phyloP scores from a whole-genome alignment of 2,113 vertebrate genomes.

The Cercopithecus mona region DNA sequence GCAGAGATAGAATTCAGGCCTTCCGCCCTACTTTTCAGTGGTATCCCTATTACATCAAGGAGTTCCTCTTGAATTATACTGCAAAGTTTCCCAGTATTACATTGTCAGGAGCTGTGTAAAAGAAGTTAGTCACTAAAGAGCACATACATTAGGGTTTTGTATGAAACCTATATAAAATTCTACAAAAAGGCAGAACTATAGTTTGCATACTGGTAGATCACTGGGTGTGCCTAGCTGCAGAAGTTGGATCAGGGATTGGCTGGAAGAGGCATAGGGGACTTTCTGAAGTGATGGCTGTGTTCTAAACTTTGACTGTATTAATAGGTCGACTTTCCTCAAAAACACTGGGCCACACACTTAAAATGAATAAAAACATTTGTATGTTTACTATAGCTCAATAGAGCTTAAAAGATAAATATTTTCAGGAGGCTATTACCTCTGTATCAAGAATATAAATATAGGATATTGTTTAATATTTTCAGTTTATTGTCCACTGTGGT shows the following conservation, averaged over 20 bases:
- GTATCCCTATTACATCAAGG: background rate
- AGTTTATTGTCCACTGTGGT: background rate
- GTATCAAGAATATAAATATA: background rate
- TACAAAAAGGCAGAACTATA: background rate
- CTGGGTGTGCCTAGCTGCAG: background rate
- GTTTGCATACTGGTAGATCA: background rate
- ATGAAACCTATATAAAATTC: background rate
- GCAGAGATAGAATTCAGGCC: background rate
- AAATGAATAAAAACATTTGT: background rate
- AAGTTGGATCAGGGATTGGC: rapidly evolving
- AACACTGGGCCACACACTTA: background rate
- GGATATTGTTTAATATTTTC: background rate
- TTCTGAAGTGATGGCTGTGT: background rate
- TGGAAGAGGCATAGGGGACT: background rate
- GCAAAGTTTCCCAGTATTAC: background rate
- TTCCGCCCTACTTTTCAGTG: background rate
- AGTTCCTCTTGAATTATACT: background rate
- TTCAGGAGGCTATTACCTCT: background rate
- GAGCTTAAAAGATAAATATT: background rate
- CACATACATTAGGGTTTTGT: background rate
- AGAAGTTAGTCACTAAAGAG: background rate
- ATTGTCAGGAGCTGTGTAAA: background rate
- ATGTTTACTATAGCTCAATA: background rate
- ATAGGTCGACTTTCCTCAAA: background rate
- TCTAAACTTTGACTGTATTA: background rate